These are phyloP conservation scores for Neoseiulus cucumeris DNA, from an alignment of 1,140 invertebrate species.

Conservation along the genomic window DNA sequence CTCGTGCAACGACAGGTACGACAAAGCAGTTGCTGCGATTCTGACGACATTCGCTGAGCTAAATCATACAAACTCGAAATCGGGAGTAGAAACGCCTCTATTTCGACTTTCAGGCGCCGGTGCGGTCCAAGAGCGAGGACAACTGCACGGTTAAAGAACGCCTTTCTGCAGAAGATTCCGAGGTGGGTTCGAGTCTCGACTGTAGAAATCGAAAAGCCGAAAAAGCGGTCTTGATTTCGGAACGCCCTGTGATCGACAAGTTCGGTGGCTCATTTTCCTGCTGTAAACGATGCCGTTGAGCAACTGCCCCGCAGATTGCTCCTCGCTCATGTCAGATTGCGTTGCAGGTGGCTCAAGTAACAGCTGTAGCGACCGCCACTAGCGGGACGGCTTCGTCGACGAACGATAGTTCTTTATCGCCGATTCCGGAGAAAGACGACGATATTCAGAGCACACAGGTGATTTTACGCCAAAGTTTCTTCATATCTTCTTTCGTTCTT, in stretches of 20 bases:
- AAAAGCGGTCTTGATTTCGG: too few species aligned
- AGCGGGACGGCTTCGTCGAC: background rate
- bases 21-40: too few species aligned
- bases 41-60: too few species aligned
- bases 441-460: background rate
- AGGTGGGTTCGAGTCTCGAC: too few species aligned
- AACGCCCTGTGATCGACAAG: too few species aligned
- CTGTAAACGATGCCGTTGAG: too few species aligned
- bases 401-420: background rate
- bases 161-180: background rate
- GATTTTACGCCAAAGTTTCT: background rate
- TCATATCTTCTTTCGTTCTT: background rate
- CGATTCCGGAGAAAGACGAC: constrained; percentile 2
- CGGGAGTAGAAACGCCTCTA: too few species aligned
- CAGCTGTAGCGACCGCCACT: background rate
- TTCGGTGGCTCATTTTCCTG: too few species aligned
- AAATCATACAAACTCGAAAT: too few species aligned
- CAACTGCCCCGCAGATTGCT: too few species aligned
- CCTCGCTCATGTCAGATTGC: too few species aligned
- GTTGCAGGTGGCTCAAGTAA: constrained; percentile 2
- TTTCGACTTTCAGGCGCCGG: background rate
- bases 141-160: background rate
- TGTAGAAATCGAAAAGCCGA: too few species aligned
- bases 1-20: constrained; percentile 3
- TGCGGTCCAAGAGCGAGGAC: background rate